phyloP scores from a whole-genome alignment of 1,140 invertebrate genomes.

The Acyrthosiphon pisum region DNA sequence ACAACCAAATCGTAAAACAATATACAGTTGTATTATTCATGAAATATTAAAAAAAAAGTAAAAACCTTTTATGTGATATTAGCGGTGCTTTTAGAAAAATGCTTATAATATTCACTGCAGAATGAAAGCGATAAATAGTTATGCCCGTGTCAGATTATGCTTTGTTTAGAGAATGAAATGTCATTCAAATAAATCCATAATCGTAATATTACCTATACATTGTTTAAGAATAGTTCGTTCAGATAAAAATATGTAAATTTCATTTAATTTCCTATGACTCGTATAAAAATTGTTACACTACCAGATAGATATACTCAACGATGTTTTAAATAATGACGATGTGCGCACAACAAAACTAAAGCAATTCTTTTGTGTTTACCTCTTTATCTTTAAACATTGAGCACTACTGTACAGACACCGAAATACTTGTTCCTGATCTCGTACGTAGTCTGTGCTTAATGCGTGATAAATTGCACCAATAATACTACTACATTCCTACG shows the following conservation, averaged over 20 bases:
- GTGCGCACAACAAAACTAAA: background rate
- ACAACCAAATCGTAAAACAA: too few species aligned
- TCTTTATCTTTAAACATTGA: background rate
- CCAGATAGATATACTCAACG: background rate
- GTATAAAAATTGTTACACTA: background rate
- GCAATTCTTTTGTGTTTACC: background rate
- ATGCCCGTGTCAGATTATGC: background rate
- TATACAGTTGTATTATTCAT: background rate
- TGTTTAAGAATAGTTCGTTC: background rate
- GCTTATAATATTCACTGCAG: background rate
- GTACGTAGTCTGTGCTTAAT: background rate
- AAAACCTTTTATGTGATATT: background rate
- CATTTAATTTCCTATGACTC: background rate
- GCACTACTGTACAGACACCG: background rate
- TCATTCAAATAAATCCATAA: background rate
- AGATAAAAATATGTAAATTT: background rate
- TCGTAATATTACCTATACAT: background rate
- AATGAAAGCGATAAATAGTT: background rate
- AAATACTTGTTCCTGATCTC: background rate
- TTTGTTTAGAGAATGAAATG: background rate
- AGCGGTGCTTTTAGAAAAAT: background rate
- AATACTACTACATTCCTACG: background rate
- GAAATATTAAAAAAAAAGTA: background rate
- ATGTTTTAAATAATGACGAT: background rate
- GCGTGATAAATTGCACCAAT: constrained; percentile 18